Evolutionary conservation across 2,888 invertebrate genomes (phyloP).

Genomic region (Icerya purchasi): DNA sequence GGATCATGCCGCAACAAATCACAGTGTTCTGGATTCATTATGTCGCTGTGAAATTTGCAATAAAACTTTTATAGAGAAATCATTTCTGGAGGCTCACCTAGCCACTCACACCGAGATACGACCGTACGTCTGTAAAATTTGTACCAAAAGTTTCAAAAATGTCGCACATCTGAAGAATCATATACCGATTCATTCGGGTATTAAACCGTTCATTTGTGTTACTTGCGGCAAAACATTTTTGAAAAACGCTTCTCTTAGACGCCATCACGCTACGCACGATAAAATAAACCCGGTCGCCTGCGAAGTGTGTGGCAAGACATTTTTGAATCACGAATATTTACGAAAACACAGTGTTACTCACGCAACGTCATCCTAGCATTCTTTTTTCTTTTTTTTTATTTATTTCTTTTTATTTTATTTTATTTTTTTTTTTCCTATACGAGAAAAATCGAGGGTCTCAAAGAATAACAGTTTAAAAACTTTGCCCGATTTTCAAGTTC

Average conservation of each 20-base stretch:
- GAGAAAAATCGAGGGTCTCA: no score
- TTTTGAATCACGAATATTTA: constrained; percentile 18
- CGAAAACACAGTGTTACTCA: constrained; percentile 18
- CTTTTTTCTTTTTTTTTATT: no score
- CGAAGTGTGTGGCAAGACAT: constrained; percentile 17
- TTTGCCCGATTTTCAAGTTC: no score
- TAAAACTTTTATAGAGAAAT: constrained; percentile 19
- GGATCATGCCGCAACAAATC: constrained; percentile 17
- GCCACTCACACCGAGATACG: constrained; percentile 19
- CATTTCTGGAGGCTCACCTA: constrained; percentile 17
- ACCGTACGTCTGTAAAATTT: constrained; percentile 18
- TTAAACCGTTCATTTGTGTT: constrained; percentile 17
- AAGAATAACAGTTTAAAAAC: no score
- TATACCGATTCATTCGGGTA: constrained; percentile 18
- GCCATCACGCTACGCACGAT: constrained; percentile 18
- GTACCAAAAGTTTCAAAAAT: constrained; percentile 19
- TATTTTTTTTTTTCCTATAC: no score
- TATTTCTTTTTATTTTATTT: no score
- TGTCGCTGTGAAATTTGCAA: constrained; percentile 19
- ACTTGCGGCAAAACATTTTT: constrained; percentile 18
- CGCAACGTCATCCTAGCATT: constrained; percentile 10
- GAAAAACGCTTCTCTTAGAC: constrained; percentile 18
- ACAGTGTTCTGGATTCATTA: constrained; percentile 12
- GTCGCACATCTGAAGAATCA: constrained; percentile 19
- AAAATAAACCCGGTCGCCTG: constrained; percentile 17